These are phyloP conservation scores for Podarcis muralis DNA, from an alignment of 2,113 vertebrate genomes.

Conservation along the genomic window DNA sequence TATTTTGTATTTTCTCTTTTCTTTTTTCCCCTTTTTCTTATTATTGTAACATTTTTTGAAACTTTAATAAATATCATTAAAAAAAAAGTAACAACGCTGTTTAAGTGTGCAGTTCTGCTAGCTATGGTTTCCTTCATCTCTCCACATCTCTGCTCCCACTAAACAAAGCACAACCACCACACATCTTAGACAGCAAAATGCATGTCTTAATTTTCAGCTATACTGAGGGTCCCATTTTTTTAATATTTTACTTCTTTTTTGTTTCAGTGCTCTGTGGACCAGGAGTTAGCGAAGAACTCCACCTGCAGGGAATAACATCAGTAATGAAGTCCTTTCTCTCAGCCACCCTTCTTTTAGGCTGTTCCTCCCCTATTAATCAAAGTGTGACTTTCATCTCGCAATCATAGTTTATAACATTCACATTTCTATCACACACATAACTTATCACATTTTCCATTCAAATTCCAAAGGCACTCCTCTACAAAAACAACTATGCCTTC, in stretches of 20 bases:
- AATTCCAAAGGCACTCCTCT: background rate
- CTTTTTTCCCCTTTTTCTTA: no score
- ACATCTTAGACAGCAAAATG: background rate
- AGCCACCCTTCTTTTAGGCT: background rate
- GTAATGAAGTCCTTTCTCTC: background rate
- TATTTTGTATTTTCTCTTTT: no score
- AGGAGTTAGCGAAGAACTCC: conserved; percentile 11
- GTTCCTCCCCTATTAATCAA: background rate
- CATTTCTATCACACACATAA: background rate
- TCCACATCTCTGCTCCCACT: background rate
- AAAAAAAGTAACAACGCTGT: background rate
- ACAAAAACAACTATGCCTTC: background rate
- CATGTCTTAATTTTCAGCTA: background rate
- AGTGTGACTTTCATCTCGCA: background rate
- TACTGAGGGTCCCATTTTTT: conserved; percentile 7
- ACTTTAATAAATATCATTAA: no score
- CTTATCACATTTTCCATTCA: background rate
- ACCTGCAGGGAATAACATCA: conserved; percentile 6
- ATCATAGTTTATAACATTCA: background rate
- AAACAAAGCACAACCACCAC: background rate
- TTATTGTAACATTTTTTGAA: no score
- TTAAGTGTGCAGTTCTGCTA: background rate
- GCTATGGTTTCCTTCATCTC: background rate
- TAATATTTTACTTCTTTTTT: conserved; percentile 23
- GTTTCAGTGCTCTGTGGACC: background rate